phyloP scores from a whole-genome alignment of 2,888 invertebrate species.

The Dynastes hyllus region DNA sequence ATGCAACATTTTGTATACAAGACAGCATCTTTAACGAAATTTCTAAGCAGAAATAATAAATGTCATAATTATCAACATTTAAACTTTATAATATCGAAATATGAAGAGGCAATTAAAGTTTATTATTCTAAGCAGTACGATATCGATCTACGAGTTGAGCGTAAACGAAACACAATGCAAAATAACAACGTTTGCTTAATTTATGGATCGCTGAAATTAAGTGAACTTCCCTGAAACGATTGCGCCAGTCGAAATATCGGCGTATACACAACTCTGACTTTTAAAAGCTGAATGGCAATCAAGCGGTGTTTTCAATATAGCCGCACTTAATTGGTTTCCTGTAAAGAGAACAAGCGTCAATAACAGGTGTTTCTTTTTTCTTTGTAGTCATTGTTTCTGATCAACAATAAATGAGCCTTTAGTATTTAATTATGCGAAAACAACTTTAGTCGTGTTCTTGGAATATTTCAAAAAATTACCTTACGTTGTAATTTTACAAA shows the following conservation, averaged over 20 bases:
- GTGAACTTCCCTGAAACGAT: neutral
- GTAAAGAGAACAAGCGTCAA: conserved; percentile 16
- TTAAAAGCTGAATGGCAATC: conserved; percentile 14
- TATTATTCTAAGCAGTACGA: conserved; percentile 17
- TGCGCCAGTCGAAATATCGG: conserved; percentile 4
- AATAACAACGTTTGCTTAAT: conserved; percentile 17
- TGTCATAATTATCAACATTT: conserved; percentile 26
- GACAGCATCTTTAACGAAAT: neutral
- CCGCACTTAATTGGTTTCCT: conserved; percentile 22
- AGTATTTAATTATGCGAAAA: conserved; percentile 19
- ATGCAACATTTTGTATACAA: neutral
- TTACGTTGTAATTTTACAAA: neutral
- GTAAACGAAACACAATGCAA: conserved; percentile 19
- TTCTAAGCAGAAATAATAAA: conserved; percentile 21
- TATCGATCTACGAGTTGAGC: conserved; percentile 26
- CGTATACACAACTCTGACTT: conserved; percentile 21
- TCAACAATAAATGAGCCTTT: neutral
- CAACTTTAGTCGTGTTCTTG: conserved; percentile 4
- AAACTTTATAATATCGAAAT: conserved; percentile 27
- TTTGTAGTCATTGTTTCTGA: conserved; percentile 11
- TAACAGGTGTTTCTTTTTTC: conserved; percentile 37
- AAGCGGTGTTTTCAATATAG: conserved; percentile 3
- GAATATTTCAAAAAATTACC: conserved; percentile 10
- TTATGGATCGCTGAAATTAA: conserved; percentile 9
- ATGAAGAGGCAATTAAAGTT: conserved; percentile 16